These are phyloP conservation scores for Torymus texanus DNA, from an alignment of 2,888 invertebrate species.

Conservation along the genomic window DNA sequence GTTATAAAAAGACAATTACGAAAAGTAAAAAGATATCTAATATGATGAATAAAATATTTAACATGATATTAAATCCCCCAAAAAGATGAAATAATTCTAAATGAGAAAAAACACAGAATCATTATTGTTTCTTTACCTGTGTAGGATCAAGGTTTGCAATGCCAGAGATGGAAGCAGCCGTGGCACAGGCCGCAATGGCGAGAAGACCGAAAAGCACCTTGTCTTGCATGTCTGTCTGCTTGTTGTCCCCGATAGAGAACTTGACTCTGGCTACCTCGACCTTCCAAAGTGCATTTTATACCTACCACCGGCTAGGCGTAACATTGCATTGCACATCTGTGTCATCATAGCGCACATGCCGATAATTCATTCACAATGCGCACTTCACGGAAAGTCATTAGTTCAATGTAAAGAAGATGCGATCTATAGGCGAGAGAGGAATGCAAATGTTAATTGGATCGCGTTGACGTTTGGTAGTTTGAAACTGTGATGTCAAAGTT, in stretches of 20 bases:
- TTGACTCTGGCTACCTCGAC: constrained; percentile 50
- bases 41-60: no score
- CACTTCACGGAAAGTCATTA: constrained; percentile 10
- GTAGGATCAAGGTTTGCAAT: constrained; percentile 45
- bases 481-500: no score
- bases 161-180: constrained; percentile 61
- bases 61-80: no score
- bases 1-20: no score
- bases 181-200: constrained; percentile 59
- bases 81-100: no score
- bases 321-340: constrained; percentile 58
- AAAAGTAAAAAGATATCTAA: no score
- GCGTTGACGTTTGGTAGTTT: no score
- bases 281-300: constrained; percentile 49
- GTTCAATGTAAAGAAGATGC: no score
- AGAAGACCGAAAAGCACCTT: constrained; percentile 44
- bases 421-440: neutral
- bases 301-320: neutral
- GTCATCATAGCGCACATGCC: constrained; percentile 41
- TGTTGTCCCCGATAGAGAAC: constrained; percentile 19
- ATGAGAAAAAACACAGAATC: no score
- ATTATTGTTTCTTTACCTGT: constrained; percentile 20
- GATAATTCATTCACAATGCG: constrained; percentile 25
- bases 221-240: constrained; percentile 24
- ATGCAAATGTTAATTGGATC: constrained; percentile 17